Base-by-base conservation (phyloP, 1,140 invertebrate genomes). In the Bombus pyrosoma region DNA sequence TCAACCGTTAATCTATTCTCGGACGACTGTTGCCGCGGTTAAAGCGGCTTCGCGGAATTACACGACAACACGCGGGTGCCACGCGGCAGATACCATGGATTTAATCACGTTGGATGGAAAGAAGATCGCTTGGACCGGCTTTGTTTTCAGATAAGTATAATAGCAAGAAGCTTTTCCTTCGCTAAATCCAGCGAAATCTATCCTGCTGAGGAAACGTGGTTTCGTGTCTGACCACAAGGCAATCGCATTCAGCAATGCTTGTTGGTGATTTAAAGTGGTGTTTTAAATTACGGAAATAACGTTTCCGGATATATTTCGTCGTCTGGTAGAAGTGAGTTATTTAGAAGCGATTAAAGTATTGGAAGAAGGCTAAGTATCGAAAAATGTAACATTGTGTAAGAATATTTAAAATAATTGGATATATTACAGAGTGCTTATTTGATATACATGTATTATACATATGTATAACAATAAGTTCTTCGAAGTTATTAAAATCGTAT, bases 1-100 rank as follows among this genome's bases (percentile, higher is more conserved):
- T 77, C 57, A 59, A 13, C 32, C 59, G 72, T 76, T 75, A 73
- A 83, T 76, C 72, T 68, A 53, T 43, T 39, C n/a, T 22, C 1
- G 32, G 32, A 37, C 25, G n/a, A 66, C 59, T 78, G 64, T 80
- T 80, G 39, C 41, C 62, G 32, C 64, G 32, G 32, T 80, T 47
- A 37, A 47, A 37, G 12, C 32, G 41, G 12, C 64, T 53, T 69
- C 41, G 32, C 34, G 32, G 64, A 80, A 80, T 79, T 79, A 79
- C 22, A 64, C 59, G 57, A 28, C 75, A 77, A 77, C 37, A n/a
- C 32, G 75, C 37, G 15, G 22, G 3, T 18, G 6, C 9, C 41
- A 28, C 25, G 34, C 34, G 28, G 28, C 57, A 53, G 28, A 12
- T 25, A 12, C 32, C 37, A 39, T 25, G 37, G 6, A 18, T 72